phyloP scores from a whole-genome alignment of 2,113 vertebrate genomes.

The Butorides virescens region DNA sequence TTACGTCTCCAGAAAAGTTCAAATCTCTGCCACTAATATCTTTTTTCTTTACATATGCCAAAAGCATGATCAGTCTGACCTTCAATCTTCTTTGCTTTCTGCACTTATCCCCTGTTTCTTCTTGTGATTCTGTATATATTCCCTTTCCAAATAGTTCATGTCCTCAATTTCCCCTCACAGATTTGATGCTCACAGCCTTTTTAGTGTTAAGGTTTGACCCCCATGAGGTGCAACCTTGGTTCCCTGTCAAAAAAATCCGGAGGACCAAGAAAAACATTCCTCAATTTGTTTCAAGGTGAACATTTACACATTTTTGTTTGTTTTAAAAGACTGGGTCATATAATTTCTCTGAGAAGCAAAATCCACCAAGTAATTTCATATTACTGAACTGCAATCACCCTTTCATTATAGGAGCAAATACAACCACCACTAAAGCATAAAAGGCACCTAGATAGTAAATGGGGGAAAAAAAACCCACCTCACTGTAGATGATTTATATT shows the following conservation, averaged over 20 bases:
- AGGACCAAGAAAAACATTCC: not conserved
- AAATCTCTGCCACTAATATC: not conserved
- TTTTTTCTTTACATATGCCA: not conserved
- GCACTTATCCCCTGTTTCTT: not conserved
- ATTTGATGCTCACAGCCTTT: not conserved
- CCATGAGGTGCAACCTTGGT: not conserved
- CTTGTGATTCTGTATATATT: not conserved
- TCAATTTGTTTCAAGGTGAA: not conserved
- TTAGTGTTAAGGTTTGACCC: not conserved
- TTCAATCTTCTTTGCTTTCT: slow-evolving; percentile 22
- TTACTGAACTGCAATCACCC: not conserved
- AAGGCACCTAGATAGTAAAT: not conserved
- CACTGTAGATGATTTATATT: not conserved
- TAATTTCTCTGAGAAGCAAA: not conserved
- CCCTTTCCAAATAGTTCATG: not conserved
- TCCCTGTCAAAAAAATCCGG: not conserved
- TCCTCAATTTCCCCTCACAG: not conserved
- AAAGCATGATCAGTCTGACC: slow-evolving; percentile 16
- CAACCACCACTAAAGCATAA: not conserved
- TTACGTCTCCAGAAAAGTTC: slow-evolving; percentile 16
- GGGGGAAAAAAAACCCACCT: too few species aligned
- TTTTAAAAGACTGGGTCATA: not conserved
- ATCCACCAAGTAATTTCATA: not conserved
- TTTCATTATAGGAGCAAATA: not conserved
- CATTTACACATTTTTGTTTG: not conserved